Evolutionary conservation across 1,140 invertebrate genomes (phyloP).

Genomic region (Atta cephalotes): DNA sequence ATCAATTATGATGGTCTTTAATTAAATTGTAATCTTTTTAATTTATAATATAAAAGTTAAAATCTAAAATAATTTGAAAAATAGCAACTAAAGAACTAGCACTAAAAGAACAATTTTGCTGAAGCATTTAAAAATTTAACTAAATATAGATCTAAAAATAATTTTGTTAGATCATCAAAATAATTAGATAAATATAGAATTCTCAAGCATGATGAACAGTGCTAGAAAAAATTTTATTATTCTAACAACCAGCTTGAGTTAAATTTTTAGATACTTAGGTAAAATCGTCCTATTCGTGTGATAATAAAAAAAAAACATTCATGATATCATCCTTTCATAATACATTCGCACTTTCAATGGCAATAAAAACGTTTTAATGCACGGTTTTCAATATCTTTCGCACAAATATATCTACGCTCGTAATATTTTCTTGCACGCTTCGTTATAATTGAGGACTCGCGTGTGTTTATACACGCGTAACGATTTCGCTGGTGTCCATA

Average conservation of each 20-base stretch:
- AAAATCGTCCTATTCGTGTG: neutral
- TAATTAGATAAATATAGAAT: no score
- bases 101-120: no score
- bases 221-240: no score
- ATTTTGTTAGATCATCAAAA: no score
- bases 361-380: neutral
- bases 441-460: neutral
- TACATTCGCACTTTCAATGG: neutral
- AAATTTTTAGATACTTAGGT: no score
- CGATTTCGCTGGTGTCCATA: conserved; percentile 65
- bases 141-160: no score
- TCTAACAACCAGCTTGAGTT: no score
- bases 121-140: no score
- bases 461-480: conserved; percentile 40
- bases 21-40: neutral
- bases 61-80: neutral
- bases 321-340: neutral
- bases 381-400: neutral
- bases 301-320: neutral
- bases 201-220: no score
- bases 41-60: neutral
- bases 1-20: neutral
- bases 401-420: neutral
- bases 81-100: no score
- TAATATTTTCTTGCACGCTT: conserved; percentile 3